These are phyloP conservation scores for Anguilla megastoma DNA, from an alignment of 2,797 vertebrate species.

Conservation along the genomic window DNA sequence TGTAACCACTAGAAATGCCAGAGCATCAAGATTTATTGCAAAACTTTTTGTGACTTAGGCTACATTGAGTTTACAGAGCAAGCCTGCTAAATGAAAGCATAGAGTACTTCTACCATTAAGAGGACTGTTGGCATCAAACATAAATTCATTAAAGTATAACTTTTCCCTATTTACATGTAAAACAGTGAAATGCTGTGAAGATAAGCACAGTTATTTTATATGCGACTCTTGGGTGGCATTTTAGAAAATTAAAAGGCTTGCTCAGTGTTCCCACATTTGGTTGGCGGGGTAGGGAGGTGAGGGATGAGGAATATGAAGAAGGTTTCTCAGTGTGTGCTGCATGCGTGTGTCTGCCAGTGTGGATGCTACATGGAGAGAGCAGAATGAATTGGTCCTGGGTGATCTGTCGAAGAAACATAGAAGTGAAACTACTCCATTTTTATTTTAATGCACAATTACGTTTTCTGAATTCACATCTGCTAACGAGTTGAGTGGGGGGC, in stretches of 20 bases:
- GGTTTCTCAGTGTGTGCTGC: not conserved
- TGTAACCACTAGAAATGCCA: not conserved
- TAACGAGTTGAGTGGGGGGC: not conserved
- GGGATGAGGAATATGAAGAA: not conserved
- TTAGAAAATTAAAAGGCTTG: conserved; percentile 15
- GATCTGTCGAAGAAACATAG: not conserved
- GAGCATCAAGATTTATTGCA: not conserved
- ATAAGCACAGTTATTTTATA: conserved; percentile 7
- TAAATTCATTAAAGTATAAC: not conserved
- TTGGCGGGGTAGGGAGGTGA: not conserved
- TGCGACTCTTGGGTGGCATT: not conserved
- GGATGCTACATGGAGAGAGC: not conserved
- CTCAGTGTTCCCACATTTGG: not conserved
- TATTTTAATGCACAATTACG: not conserved
- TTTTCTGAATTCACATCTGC: conserved; percentile 7
- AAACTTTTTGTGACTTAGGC: conserved; percentile 10
- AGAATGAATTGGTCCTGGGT: not conserved
- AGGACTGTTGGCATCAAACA: not conserved
- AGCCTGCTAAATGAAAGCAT: not conserved
- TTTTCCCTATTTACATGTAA: conserved; percentile 1
- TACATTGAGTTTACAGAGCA: not conserved
- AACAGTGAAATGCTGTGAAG: not conserved
- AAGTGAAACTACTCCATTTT: conserved; percentile 2
- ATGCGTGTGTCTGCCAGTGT: not conserved
- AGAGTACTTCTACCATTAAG: not conserved